Percentiles rank a stretch among this genome's conserved stretches.
These are phyloP conservation scores for Thyatira batis DNA, from an alignment of 2,888 invertebrate genomes.

Conservation along the genomic window DNA sequence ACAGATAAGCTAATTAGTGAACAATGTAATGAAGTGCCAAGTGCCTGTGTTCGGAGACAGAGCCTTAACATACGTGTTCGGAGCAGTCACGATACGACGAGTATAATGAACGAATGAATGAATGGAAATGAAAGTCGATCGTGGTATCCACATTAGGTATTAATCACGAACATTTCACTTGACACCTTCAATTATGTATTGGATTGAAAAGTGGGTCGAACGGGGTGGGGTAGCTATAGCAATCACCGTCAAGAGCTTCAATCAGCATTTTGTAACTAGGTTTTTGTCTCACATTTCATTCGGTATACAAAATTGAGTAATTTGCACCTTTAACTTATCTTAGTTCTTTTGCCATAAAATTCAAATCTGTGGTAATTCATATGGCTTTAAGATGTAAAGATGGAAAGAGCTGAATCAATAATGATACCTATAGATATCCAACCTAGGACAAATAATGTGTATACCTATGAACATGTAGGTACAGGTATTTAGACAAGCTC, in stretches of 20 bases:
- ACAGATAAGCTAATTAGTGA: not conserved
- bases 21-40: not conserved
- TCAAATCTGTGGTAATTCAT: too few relatives aligned
- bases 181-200: slow-evolving; percentile 3
- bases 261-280: too few relatives aligned
- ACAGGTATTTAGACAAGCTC: too few relatives aligned
- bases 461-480: too few relatives aligned
- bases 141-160: slow-evolving; percentile 4
- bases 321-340: too few relatives aligned
- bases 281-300: too few relatives aligned
- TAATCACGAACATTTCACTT: slow-evolving; percentile 10
- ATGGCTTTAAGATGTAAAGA: too few relatives aligned
- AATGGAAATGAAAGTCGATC: slow-evolving; percentile 7
- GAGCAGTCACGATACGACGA: slow-evolving; percentile 4
- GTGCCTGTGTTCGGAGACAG: not conserved
- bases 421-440: too few relatives aligned
- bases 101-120: slow-evolving; percentile 8
- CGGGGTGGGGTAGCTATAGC: not conserved
- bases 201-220: not conserved
- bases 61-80: not conserved
- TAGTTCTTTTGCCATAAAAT: too few relatives aligned
- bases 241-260: not conserved
- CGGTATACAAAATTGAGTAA: too few relatives aligned
- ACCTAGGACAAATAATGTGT: too few relatives aligned
- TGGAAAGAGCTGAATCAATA: too few relatives aligned